Evolutionary conservation across 1,140 invertebrate species (phyloP), one percentile per base, ranked within the genome.

Genomic region (Heliconius congener): DNA sequence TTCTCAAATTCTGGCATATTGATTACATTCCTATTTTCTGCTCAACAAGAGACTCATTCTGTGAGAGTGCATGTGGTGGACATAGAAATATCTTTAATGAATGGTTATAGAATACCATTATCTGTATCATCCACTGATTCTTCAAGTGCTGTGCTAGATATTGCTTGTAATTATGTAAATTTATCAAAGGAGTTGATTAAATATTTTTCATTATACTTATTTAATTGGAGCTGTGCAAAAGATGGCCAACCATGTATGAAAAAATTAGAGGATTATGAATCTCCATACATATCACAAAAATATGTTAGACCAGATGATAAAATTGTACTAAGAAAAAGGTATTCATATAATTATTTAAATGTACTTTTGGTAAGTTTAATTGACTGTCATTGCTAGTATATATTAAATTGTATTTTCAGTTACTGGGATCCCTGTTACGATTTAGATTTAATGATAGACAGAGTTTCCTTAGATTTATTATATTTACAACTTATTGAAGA

Each of bases 231-330:
- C 86, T 93, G 91, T 90, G 96, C 96, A 50, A 96, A 96, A 86
- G 96, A 96, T 86, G 96, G 97, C 89, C 93, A 96, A 85, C 96
- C 96, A 95, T 96, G 99, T 91, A 91, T 99, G 70, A 96, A 98
- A 78, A 98, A 97, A 90, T 93, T 99, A 37, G 98, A 99, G 94
- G 97, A 99, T 90, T 99, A 99, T 96, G 99, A 99, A 96, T 99
- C 98, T 80, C 99, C 99, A 16, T 98, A 97, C 93, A 97, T 99
- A 93, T 98, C 98, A 76, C 96, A 98, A 86, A 97, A 94, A 84
- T 95, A 95, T 87, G 94, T 96, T 42, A 92, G 94, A 95, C 85
- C 95, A 95, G 95, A 95, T 74, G 96, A 96, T 92, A 96, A 96
- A 93, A 96, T 98, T 92, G 95, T 97, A 76, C 94, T 98, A 84